phyloP scores from a whole-genome alignment of 2,888 invertebrate genomes.

The Halictus ligatus region DNA sequence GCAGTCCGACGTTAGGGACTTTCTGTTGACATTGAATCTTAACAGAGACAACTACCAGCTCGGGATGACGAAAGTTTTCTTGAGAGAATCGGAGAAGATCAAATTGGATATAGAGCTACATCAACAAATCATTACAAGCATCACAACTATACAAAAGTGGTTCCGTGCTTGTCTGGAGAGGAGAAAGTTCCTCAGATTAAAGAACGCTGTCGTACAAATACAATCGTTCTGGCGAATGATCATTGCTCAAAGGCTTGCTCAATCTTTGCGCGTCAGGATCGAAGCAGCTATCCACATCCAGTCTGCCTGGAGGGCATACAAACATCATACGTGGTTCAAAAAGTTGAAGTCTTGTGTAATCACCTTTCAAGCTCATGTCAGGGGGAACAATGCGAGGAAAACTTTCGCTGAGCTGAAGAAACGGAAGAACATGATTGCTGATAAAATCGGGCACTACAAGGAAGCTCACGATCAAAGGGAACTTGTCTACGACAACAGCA shows the following conservation, averaged over 20 bases:
- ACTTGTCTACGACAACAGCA: slow-evolving; percentile 47
- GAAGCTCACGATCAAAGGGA: slow-evolving; percentile 57
- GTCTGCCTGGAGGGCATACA: slow-evolving; percentile 90
- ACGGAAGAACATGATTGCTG: slow-evolving; percentile 64
- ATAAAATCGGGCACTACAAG: slow-evolving; percentile 58
- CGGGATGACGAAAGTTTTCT: slow-evolving; percentile 94
- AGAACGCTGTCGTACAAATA: slow-evolving; percentile 90
- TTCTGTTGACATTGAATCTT: slow-evolving; percentile 92
- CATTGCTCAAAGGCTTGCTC: slow-evolving; percentile 86
- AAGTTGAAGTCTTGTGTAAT: slow-evolving; percentile 87
- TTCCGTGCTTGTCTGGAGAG: slow-evolving; percentile 93
- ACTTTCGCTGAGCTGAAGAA: slow-evolving; percentile 85
- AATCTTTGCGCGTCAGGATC: slow-evolving; percentile 85
- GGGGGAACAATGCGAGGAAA: slow-evolving; percentile 89
- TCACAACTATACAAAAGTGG: slow-evolving; percentile 96
- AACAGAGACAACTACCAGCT: slow-evolving; percentile 96
- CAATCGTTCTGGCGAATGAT: slow-evolving; percentile 91
- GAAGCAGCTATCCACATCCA: slow-evolving; percentile 90
- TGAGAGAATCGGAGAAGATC: slow-evolving; percentile 97
- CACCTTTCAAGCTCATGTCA: slow-evolving; percentile 89
- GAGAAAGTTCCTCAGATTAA: slow-evolving; percentile 90
- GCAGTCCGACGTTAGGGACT: slow-evolving; percentile 93
- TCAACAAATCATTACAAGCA: slow-evolving; percentile 96
- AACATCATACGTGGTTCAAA: slow-evolving; percentile 88
- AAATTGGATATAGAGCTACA: slow-evolving; percentile 96